phyloP scores from a whole-genome alignment of 2,797 vertebrate genomes.

The Cygnus olor region DNA sequence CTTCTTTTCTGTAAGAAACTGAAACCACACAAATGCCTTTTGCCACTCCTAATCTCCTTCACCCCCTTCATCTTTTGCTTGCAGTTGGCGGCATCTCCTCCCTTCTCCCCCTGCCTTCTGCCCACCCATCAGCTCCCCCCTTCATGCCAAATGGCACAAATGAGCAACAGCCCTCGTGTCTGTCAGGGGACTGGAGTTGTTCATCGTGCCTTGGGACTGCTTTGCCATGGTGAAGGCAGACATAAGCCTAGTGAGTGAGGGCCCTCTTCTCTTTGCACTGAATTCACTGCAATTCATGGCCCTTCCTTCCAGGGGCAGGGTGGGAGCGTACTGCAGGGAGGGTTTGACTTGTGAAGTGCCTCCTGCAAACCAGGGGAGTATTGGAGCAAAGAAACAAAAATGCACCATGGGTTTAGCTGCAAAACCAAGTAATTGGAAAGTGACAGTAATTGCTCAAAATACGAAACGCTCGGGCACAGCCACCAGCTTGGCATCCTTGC shows the following conservation, averaged over 20 bases:
- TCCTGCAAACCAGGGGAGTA: not conserved
- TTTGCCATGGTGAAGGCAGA: not conserved
- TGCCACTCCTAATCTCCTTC: not conserved
- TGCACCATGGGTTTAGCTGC: too few species aligned
- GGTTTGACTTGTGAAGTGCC: not conserved
- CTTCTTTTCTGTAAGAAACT: not conserved
- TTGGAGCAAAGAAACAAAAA: not conserved
- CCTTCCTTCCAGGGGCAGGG: not conserved
- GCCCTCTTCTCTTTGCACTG: too few species aligned
- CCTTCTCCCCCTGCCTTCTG: not conserved
- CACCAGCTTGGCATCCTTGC: not conserved
- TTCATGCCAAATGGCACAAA: too few species aligned
- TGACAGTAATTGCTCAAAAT: not conserved
- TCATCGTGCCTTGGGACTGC: accelerated
- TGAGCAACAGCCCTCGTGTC: not conserved
- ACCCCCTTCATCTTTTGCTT: not conserved
- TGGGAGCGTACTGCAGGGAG: not conserved
- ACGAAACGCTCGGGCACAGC: not conserved
- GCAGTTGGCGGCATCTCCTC: not conserved
- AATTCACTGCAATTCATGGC: not conserved
- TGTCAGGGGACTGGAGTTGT: accelerated
- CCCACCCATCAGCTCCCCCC: not conserved
- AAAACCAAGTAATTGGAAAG: not conserved
- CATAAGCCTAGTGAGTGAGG: accelerated
- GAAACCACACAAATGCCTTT: not conserved